A percentile compares a stretch with the other conserved stretches of the same genome.
phyloP scores from a whole-genome alignment of 2,797 vertebrate genomes.

The Gobionotothen gibberifrons region DNA sequence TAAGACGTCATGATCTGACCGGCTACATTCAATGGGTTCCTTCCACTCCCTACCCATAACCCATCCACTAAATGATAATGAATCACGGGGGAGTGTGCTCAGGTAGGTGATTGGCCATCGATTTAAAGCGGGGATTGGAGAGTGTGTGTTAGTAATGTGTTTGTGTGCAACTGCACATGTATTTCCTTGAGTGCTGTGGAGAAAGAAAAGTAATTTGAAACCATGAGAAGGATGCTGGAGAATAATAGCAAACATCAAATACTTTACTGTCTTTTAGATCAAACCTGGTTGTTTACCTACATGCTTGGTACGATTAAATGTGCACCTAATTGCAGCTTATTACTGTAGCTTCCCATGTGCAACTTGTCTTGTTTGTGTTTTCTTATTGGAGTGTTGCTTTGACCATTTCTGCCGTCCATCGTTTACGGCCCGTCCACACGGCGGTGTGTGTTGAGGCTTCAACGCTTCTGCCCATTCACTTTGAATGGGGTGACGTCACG shows the following conservation, averaged over 20 bases:
- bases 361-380: too few species aligned
- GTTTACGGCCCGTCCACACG: too few species aligned
- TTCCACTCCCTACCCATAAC: constrained; percentile 51
- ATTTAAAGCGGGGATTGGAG: constrained; percentile 55
- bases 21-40: constrained; percentile 50
- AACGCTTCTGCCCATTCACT: too few species aligned
- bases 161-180: constrained; percentile 4
- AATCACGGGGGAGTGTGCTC: constrained; percentile 38
- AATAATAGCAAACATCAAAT: constrained; percentile 1
- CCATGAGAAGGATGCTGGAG: constrained; percentile 13
- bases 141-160: constrained; percentile 29
- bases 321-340: too few species aligned
- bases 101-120: constrained; percentile 50
- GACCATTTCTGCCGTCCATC: too few species aligned
- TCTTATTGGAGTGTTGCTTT: too few species aligned
- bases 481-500: too few species aligned
- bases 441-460: too few species aligned
- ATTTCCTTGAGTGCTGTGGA: constrained; percentile 10
- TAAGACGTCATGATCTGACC: constrained; percentile 33
- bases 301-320: too few species aligned
- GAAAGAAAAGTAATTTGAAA: constrained; percentile 35
- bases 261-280: too few species aligned
- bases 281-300: too few species aligned
- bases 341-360: too few species aligned
- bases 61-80: constrained; percentile 59